Evolutionary conservation across 2,888 invertebrate species (phyloP).

Genomic region (Diploptera punctata): DNA sequence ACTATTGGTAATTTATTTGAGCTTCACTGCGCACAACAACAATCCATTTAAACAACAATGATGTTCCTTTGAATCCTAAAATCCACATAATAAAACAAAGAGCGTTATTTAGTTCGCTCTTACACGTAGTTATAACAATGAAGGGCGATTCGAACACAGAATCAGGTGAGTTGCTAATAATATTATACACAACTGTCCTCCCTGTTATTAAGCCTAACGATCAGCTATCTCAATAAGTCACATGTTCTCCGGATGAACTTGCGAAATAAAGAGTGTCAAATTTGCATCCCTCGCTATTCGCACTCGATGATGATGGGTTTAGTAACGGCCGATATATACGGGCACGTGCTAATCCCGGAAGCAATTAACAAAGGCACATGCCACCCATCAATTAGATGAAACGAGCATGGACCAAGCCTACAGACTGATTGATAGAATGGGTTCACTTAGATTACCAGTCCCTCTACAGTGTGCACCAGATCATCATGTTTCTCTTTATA

Average conservation of each 20-base stretch:
- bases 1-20: too few relatives aligned
- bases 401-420: conserved; percentile 48
- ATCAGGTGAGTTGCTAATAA: conserved; percentile 30
- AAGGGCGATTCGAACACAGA: conserved; percentile 15
- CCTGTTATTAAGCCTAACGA: conserved; percentile 35
- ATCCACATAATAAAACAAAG: too few relatives aligned
- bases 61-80: too few relatives aligned
- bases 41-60: too few relatives aligned
- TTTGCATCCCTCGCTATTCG: background rate
- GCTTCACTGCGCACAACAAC: too few relatives aligned
- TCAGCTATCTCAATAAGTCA: conserved; percentile 41
- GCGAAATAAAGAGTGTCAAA: conserved; percentile 40
- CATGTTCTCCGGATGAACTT: conserved; percentile 38
- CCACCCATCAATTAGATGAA: conserved; percentile 53
- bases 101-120: background rate
- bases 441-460: conserved; percentile 40
- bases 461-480: too few relatives aligned
- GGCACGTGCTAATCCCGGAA: conserved; percentile 50
- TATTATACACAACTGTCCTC: conserved; percentile 16
- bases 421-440: conserved; percentile 50
- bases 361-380: conserved; percentile 54
- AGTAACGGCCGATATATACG: conserved; percentile 40
- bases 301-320: conserved; percentile 43
- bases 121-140: background rate
- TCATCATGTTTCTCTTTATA: too few relatives aligned